Percentiles rank a stretch among this genome's conserved stretches.
Conservation (phyloP, 2,113 vertebrate genomes). For the Lasiurus cinereus region DNA sequence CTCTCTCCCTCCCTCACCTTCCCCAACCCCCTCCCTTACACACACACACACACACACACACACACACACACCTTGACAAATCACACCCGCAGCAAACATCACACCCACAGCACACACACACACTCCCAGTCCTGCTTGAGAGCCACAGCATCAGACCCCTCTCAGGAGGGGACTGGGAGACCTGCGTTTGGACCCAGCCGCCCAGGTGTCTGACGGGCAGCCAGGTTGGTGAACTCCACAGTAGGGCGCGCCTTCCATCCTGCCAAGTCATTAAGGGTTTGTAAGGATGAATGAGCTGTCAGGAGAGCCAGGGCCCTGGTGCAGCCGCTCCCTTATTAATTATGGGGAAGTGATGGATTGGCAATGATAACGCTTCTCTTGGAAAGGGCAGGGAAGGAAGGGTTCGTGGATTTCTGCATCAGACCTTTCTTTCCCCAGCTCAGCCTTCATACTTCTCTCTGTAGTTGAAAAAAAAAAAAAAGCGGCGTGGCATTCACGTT, state of each 20-base stretch:
- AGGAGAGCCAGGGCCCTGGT: slow-evolving; percentile 65
- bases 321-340: slow-evolving; percentile 78
- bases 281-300: slow-evolving; percentile 79
- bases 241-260: slow-evolving; percentile 48
- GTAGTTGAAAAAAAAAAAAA: not conserved
- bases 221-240: slow-evolving; percentile 64
- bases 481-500: not conserved
- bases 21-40: not conserved
- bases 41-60: no score
- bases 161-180: not conserved
- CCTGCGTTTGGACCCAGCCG: not conserved
- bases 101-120: not conserved
- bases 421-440: slow-evolving; percentile 57
- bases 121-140: not conserved
- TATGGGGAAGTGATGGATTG: slow-evolving; percentile 78
- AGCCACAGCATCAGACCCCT: not conserved
- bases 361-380: slow-evolving; percentile 74
- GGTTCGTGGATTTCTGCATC: slow-evolving; percentile 79
- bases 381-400: slow-evolving; percentile 78
- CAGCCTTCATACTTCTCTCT: slow-evolving; percentile 29
- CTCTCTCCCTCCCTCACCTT: not conserved
- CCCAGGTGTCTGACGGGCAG: slow-evolving; percentile 44
- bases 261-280: slow-evolving; percentile 76
- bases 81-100: not conserved
- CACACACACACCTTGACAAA: not conserved